Conservation (phyloP, 2,797 vertebrate species). For the Steatocranus sp. region DNA sequence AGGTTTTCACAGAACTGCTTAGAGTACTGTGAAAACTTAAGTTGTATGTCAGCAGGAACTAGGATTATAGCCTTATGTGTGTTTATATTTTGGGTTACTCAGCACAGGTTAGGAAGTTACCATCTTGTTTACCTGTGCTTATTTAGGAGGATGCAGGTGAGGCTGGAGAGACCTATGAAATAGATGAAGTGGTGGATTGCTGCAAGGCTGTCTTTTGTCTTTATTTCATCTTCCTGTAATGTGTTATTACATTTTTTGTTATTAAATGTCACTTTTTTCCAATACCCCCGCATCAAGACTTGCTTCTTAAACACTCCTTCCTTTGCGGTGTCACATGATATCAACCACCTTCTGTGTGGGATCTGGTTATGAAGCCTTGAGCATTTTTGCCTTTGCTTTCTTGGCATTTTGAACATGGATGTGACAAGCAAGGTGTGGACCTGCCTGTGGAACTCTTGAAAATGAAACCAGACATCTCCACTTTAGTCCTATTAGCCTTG, state of each 20-base stretch:
- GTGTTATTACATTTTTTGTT: not conserved
- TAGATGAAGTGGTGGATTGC: not conserved
- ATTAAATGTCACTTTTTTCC: not conserved
- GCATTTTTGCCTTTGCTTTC: not conserved
- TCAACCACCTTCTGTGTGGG: not conserved
- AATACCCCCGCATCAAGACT: not conserved
- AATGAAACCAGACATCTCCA: rapidly evolving
- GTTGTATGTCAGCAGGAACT: not conserved
- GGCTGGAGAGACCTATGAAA: not conserved
- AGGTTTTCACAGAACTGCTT: not conserved
- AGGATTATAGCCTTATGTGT: not conserved
- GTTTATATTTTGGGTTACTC: not conserved
- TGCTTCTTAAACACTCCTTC: not conserved
- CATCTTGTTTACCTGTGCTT: not conserved
- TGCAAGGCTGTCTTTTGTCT: rapidly evolving
- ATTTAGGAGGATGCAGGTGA: not conserved
- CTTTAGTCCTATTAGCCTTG: not conserved
- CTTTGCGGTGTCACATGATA: not conserved
- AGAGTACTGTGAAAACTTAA: not conserved
- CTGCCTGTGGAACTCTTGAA: not conserved
- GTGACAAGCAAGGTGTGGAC: not conserved
- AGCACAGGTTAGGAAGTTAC: not conserved
- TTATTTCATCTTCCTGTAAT: not conserved
- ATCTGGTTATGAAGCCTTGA: not conserved
- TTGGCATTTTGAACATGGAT: not conserved